Conservation (phyloP, 2,888 invertebrate genomes). For the Crossocerus cetratus region DNA sequence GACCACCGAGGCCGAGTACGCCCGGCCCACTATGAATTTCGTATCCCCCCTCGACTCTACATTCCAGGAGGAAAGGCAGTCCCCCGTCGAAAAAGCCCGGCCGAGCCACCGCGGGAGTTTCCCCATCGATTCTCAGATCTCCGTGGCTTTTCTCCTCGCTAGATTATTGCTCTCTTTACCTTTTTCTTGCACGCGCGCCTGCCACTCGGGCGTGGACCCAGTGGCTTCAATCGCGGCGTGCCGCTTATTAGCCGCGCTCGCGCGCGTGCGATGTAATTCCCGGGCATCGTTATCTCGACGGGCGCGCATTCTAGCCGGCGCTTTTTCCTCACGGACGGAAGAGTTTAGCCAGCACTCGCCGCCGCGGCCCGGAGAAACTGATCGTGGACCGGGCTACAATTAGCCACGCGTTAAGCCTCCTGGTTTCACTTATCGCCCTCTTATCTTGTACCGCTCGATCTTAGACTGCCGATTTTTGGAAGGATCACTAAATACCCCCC, state of each 20-base stretch:
- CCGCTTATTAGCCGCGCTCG: slow-evolving; percentile 32
- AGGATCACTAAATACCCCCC: neutral
- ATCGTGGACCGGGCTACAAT: neutral
- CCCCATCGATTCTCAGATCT: slow-evolving; percentile 3
- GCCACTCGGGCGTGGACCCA: neutral
- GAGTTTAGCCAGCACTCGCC: neutral
- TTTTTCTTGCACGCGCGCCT: neutral
- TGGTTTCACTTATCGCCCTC: neutral
- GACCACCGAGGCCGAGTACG: slow-evolving; percentile 46
- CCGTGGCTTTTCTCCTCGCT: neutral
- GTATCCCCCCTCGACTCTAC: slow-evolving; percentile 50
- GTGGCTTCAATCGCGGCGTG: neutral
- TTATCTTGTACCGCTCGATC: neutral
- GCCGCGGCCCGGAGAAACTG: neutral
- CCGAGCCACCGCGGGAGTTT: slow-evolving; percentile 26
- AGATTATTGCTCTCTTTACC: neutral
- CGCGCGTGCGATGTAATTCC: slow-evolving; percentile 3
- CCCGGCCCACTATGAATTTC: slow-evolving; percentile 38
- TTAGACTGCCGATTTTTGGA: neutral
- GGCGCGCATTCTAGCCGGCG: neutral
- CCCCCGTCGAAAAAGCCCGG: slow-evolving; percentile 46
- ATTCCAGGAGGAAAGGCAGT: slow-evolving; percentile 46
- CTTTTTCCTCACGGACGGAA: slow-evolving; percentile 3
- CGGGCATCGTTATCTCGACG: slow-evolving; percentile 5
- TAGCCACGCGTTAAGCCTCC: slow-evolving; percentile 1